Evolutionary conservation across 2,113 vertebrate species (phyloP).

Genomic region (Tinamus guttatus): DNA sequence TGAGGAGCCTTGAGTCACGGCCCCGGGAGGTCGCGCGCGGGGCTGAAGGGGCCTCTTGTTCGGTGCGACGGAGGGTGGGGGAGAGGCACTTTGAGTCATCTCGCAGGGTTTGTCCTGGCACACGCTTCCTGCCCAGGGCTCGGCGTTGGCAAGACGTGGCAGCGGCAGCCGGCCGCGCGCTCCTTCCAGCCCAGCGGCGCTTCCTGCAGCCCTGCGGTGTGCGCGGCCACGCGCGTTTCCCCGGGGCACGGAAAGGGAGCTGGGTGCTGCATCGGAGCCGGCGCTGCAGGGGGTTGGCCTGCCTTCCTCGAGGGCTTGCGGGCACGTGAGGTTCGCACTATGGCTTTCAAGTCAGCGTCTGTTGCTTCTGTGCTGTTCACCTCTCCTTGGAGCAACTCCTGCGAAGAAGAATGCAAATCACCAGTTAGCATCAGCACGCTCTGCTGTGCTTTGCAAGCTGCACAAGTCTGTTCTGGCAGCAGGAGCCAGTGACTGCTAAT

Average conservation of each 20-base stretch:
- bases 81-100: constrained; percentile 77
- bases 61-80: constrained; percentile 67
- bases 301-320: background rate
- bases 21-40: constrained; percentile 54
- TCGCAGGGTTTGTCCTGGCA: constrained; percentile 78
- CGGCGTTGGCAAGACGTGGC: constrained; percentile 57
- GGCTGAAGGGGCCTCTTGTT: constrained; percentile 72
- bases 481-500: background rate
- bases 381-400: background rate
- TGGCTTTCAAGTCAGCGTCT: background rate
- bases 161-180: background rate
- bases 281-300: background rate
- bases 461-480: background rate
- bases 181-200: constrained; percentile 1
- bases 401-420: background rate
- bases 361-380: rapidly evolving
- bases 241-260: rapidly evolving
- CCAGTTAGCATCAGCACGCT: rapidly evolving
- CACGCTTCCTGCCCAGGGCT: constrained; percentile 77
- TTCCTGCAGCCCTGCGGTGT: background rate
- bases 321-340: background rate
- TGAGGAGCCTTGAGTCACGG: constrained; percentile 74
- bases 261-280: background rate
- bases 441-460: background rate
- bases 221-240: background rate